Evolutionary conservation across 2,888 invertebrate species (phyloP), one percentile per base, ranked within the genome.

Genomic region (Spodoptera picta): DNA sequence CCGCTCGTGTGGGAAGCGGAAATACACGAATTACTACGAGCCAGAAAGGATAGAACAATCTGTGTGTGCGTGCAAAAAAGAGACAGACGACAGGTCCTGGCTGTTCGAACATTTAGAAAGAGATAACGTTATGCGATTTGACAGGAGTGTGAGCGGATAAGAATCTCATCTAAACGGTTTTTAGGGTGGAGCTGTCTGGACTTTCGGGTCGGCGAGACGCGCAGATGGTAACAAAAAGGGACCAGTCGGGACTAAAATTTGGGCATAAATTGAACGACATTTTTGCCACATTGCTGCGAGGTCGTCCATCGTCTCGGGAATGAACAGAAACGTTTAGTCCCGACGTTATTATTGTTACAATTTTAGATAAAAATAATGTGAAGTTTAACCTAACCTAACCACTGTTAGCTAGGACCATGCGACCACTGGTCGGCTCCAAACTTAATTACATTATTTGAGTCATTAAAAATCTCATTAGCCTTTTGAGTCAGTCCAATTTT

Each of bases 181-280:
- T 93, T 92, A 93, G 94, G 94, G 94, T 94, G 94, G 94, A 94
- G 94, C 92, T 92, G 94, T 93, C 93, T 93, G 93, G 93, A 92
- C 85, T 90, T 89, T 90, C 83, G 90, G 89, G 87, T 82, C 86
- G 88, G 84, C 85, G 86, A 87, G 87, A 86, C 88, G 89, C 89
- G 93, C 94, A 94, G 93, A 94, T 94, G 94, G 90, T 84, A 90
- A 92, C 92, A 93, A 93, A 93, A 94, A 94, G 93, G 92, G 91
- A 90, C 89, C 88, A 88, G 90, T 87, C 90, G 84, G 87, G 90
- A 87, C 89, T 85, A 89, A 91, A 91, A 90, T 92, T 93, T 90
- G 90, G 92, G 92, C 86, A 93, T 93, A 93, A 93, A 92, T 93
- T 92, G 94, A 92, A 92, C 92, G 91, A 89, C 92, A 93, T 94